Base-by-base conservation (phyloP, 2,888 invertebrate species). In the Onthophagus sagittarius region DNA sequence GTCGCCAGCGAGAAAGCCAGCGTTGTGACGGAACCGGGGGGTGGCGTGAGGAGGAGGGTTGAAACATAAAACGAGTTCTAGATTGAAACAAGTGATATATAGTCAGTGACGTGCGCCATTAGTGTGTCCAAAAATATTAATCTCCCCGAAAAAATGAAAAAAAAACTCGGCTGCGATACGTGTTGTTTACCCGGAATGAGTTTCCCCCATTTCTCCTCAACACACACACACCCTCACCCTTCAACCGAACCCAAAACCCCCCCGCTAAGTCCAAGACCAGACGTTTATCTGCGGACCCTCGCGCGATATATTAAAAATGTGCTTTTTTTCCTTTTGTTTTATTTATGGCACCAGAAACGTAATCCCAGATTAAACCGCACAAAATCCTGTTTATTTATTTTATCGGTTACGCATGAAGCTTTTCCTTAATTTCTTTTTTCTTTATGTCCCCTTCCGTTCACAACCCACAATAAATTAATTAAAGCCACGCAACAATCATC, bases 11-110 rank as follows among this genome's bases (percentile, higher is more conserved):
- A 53, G 39, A 53, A 63, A 72, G 69, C 63, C 15, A 63, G 67
- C 23, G 73, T 31, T 70, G 39, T 62, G 73, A 73, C 70, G 73
- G 32, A 70, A 74, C 73, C 75, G 77, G 63, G 53, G 32, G 76
- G 77, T 77, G 71, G 65, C 63, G 72, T 76, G 73, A 69, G 33
- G 71, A 73, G 77, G 79, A 23, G 80, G 79, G 79, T 79, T 82
- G 85, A 85, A 85, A 85, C 85, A 85, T 85, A 86, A 86, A 85
- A 85, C 85, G 85, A 82, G 83, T 80, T 84, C 85, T 85, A 85
- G 85, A 86, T 86, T 85, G 86, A 85, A 85, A 85, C 85, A 85
- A 85, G 85, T 86, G 86, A 86, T 86, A 85, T 86, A 86, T 86
- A 84, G 85, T 83, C 84, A 84, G 84, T 85, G 86, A 86, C 85